These are phyloP conservation scores for Helarctos malayanus DNA, from an alignment of 2,797 vertebrate genomes.

Conservation along the genomic window DNA sequence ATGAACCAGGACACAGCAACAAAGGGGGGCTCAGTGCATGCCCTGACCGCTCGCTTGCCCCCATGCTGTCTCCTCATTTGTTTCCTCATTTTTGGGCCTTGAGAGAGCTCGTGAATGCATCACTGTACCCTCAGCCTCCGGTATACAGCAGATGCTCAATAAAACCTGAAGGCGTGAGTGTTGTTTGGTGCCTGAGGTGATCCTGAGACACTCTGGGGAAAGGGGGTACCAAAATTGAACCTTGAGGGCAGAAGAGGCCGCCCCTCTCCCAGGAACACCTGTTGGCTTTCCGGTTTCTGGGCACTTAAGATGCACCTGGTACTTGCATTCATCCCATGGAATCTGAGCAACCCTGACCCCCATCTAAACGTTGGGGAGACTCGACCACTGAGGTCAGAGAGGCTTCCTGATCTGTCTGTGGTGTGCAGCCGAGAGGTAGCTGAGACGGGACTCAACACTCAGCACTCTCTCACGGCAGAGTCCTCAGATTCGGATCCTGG, in stretches of 20 bases:
- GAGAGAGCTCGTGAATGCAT: neutral
- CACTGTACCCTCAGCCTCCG: rapidly evolving
- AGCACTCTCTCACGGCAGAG: neutral
- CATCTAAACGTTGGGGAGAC: neutral
- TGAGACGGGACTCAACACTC: neutral
- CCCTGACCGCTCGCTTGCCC: neutral
- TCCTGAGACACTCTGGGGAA: neutral
- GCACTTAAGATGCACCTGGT: neutral
- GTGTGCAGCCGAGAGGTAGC: rapidly evolving
- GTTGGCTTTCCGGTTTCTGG: neutral
- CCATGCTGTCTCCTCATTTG: neutral
- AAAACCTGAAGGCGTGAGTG: neutral
- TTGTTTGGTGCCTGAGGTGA: neutral
- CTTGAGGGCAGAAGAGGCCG: neutral
- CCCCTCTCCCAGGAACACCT: too few species aligned
- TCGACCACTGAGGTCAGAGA: neutral
- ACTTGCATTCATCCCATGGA: neutral
- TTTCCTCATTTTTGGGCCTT: neutral
- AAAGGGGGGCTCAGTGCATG: rapidly evolving
- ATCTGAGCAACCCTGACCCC: neutral
- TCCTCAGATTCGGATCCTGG: neutral
- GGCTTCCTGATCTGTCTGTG: neutral
- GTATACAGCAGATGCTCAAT: neutral
- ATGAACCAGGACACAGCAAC: neutral
- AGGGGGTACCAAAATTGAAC: neutral